Base-by-base conservation (phyloP, 2,797 vertebrate genomes). In the Enteromius argenteus region DNA sequence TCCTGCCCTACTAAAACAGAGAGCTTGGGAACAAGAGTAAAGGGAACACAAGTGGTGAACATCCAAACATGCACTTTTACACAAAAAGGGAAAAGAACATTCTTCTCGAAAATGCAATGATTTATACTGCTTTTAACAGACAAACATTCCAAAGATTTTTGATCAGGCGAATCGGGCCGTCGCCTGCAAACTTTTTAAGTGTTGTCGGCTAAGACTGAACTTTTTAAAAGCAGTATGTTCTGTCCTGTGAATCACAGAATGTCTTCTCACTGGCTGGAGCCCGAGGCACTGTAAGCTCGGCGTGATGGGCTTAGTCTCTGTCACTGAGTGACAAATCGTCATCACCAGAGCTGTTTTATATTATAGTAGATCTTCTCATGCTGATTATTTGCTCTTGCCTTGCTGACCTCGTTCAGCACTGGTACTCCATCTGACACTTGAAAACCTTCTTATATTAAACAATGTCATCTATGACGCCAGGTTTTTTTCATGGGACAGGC, bases 81-180 rank as follows among this genome's bases (percentile, higher is more conserved):
- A 30, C 32, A 9, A 84, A 86, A 86, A 86, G 86, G 53, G 75
- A 83, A 89, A 67, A 85, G 85, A 87, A 77, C 42, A 81, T 86
- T 86, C 84, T 76, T 60, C 14, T 92, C 77, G 79, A 88, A 56
- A 84, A 62, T 86, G 86, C 62, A 30, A 66, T 42, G 84, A 88
- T 89, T 81, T 90, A 89, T 85, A 91, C 27, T 71, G 27, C 88
- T 93, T 92, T 93, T 91, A 84, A 91, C 90, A 21, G 93, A 90
- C 91, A 92, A 88, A 92, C 92, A 93, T 95, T 95, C 95, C 94
- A 95, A 96, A 95, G 93, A 95, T 91, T 88, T 90, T 87, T 91
- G 44, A 13, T 67, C 49, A 27, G 21, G 30, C 1, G 8, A 75
- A 30, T 53, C 64, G 19, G 58, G 49, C 11, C 5, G 42, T 69